These are phyloP conservation scores for Calephelis virginiensis DNA, from an alignment of 1,140 invertebrate species.

Conservation along the genomic window DNA sequence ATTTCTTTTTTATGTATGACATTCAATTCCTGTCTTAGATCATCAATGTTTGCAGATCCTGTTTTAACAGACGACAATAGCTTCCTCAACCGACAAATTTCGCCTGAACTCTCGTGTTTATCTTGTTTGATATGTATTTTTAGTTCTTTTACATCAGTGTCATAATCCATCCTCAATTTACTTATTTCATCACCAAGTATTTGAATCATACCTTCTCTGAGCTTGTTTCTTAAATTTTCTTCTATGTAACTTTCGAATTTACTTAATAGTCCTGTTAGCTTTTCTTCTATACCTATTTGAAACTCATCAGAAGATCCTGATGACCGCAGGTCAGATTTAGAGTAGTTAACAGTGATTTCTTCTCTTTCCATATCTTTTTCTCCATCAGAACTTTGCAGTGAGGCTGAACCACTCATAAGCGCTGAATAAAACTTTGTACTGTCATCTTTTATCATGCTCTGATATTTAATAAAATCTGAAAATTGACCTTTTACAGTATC, in stretches of 20 bases:
- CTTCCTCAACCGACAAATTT: constrained; percentile 69
- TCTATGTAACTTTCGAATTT: constrained; percentile 63
- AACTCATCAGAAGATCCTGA: constrained; percentile 54
- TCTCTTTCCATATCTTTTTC: constrained; percentile 69
- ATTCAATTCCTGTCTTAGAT: constrained; percentile 79
- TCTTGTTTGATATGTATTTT: constrained; percentile 63
- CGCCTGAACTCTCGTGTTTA: constrained; percentile 64
- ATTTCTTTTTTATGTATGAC: constrained; percentile 84
- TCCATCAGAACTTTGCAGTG: constrained; percentile 55
- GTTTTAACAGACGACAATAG: constrained; percentile 73
- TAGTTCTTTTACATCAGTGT: constrained; percentile 71
- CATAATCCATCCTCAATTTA: constrained; percentile 67
- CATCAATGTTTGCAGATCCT: constrained; percentile 74
- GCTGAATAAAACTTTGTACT: constrained; percentile 66
- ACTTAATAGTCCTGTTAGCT: constrained; percentile 61
- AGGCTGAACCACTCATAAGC: constrained; percentile 53
- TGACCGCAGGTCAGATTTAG: constrained; percentile 60
- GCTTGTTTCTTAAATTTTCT: constrained; percentile 65
- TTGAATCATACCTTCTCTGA: constrained; percentile 76
- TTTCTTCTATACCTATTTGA: constrained; percentile 58
- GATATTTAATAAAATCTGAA: constrained; percentile 69
- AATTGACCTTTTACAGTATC: constrained; percentile 71
- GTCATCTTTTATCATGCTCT: constrained; percentile 67
- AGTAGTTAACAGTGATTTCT: constrained; percentile 66
- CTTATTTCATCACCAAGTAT: constrained; percentile 72